Base-by-base conservation (phyloP, 2,797 vertebrate species). In the Acropternis orthonyx region DNA sequence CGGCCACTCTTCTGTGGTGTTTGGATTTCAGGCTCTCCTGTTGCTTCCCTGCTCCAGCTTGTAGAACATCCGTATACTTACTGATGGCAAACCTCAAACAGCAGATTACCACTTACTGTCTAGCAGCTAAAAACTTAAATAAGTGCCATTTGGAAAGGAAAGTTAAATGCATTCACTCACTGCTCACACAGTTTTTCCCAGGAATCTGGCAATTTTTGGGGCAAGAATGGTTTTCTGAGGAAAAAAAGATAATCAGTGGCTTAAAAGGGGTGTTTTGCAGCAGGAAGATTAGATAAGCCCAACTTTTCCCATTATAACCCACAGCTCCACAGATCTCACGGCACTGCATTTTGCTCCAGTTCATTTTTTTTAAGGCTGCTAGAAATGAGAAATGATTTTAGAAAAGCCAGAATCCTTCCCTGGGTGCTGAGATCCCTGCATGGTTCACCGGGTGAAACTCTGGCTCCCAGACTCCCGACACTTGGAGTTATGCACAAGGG, bases 1-100 rank as follows among this genome's bases (percentile, higher is more conserved):
- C 1, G 18, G 51, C 55, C 6, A 8, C 15, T 63, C 32, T 49
- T 65, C 28, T 46, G 2, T 0, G 0, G 20, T 1, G 0, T 19
- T 46, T 1, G 22, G 59, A 34, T 41, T 76, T n/a, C 48, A 68
- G 46, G 44, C 10, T 52, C 26, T 48, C 39, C 63, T 63, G 28
- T 78, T 75, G 28, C 77, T 92, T 28, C 79, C 63, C 55, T 49
- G 6, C 80, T 62, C 78, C 83, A 82, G 41, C 75, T 46, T 23
- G 52, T 4, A 26, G 22, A 39, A 37, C 55, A 75, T n/a, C 65
- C 46, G 67, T 10, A 4, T 44, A 11, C 20, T 44, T n/a, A 11
- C 30, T 21, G 63, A 8, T 10, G 21, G 72, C 23, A 39, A 30
- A 61, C 54, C 59, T 71, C 5, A 1, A 68, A 13, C n/a, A 61